Conservation (phyloP, 2,797 vertebrate genomes). For the Spatula versicolor region DNA sequence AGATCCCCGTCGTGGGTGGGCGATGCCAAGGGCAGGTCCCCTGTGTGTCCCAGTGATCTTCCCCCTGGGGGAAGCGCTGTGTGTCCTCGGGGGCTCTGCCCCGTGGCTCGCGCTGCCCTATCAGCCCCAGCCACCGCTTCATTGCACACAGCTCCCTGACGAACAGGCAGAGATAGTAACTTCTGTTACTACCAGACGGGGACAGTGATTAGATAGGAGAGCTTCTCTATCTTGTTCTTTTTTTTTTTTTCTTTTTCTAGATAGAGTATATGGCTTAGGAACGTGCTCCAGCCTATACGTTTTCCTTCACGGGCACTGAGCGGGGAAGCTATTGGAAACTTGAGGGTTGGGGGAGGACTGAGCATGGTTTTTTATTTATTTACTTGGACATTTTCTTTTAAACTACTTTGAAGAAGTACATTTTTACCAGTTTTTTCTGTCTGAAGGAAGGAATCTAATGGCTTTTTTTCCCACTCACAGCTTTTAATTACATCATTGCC, state of each 20-base stretch:
- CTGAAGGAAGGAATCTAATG: slow-evolving; percentile 38
- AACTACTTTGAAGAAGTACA: slow-evolving; percentile 33
- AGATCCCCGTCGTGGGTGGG: neutral
- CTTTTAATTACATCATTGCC: slow-evolving; percentile 56
- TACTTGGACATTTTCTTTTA: slow-evolving; percentile 36
- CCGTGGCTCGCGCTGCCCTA: neutral
- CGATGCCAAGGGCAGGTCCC: neutral
- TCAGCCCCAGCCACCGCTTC: neutral
- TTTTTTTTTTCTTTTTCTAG: neutral
- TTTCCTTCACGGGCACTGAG: slow-evolving; percentile 40
- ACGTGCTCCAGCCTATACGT: neutral
- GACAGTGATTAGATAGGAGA: slow-evolving; percentile 47
- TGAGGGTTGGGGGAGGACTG: neutral
- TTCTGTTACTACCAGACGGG: slow-evolving; percentile 43
- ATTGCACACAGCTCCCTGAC: slow-evolving; percentile 32
- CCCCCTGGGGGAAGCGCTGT: rapidly evolving
- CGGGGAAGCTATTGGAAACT: slow-evolving; percentile 35
- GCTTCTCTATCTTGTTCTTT: slow-evolving; percentile 9
- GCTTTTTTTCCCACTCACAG: neutral
- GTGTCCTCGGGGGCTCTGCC: neutral
- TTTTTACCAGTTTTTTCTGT: slow-evolving; percentile 47
- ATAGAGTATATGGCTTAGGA: slow-evolving; percentile 38
- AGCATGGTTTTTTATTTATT: slow-evolving; percentile 25
- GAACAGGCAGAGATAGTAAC: slow-evolving; percentile 58
- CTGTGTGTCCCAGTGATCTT: neutral